Conservation (phyloP, 2,888 invertebrate species). For the Morinoia aosen region DNA sequence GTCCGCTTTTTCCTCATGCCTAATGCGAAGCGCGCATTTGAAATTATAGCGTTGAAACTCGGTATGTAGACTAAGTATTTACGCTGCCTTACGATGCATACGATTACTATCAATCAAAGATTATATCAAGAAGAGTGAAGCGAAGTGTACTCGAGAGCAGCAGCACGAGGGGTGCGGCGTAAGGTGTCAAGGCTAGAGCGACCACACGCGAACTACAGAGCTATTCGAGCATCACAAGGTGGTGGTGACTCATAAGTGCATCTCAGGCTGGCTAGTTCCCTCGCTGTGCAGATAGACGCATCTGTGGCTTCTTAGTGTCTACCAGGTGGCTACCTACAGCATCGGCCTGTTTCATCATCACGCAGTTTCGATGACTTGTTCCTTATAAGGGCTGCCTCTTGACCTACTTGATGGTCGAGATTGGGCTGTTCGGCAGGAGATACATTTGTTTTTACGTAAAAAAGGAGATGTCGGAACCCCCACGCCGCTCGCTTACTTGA, state of each 20-base stretch:
- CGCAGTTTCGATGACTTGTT: background rate
- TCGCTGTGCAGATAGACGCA: background rate
- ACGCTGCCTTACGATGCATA: background rate
- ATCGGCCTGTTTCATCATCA: background rate
- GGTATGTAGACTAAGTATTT: background rate
- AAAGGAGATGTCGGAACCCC: background rate
- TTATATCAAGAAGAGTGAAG: background rate
- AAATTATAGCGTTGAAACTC: background rate
- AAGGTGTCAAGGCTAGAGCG: background rate
- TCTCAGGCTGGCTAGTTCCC: background rate
- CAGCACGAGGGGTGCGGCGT: background rate
- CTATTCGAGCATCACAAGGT: background rate
- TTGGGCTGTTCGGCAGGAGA: background rate
- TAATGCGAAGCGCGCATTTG: background rate
- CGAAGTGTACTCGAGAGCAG: background rate
- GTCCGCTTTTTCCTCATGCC: background rate
- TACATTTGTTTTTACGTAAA: background rate
- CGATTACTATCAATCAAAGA: slow-evolving; percentile 2
- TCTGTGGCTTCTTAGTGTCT: background rate
- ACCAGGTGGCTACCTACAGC: background rate
- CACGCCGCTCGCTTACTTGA: background rate
- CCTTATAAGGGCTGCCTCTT: background rate
- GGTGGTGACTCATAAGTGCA: slow-evolving; percentile 7
- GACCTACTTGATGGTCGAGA: slow-evolving; percentile 4
- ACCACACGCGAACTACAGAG: background rate